Base-by-base conservation (phyloP, 2,888 invertebrate genomes). In the Raillietiella orientalis region DNA sequence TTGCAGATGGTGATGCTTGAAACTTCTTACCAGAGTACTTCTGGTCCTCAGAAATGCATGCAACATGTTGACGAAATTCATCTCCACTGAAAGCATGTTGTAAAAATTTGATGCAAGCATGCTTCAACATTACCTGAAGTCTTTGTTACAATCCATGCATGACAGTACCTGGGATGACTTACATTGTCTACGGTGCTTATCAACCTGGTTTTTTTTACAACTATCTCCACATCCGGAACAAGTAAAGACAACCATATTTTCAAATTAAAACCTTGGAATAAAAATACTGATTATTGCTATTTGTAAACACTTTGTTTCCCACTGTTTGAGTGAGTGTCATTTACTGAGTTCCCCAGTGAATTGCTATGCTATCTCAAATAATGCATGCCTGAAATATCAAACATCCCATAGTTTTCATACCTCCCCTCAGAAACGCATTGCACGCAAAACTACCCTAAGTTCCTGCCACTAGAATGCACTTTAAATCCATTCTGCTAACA, bases 121-220 rank as follows among this genome's bases (percentile, higher is more conserved):
- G 6, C 12, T 19, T 26, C n/a, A 16, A 25, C 23, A 55, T 57
- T 47, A 67, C 67, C 53, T 46, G 47, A 74, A 90, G 46, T 79
- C 79, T 46, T 75, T 74, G 26, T 67, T 62, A 44, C 87, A 90
- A 43, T 90, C 90, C 45, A 87, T 69, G 46, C 90, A 90, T 2
- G 79, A 71, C 23, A 84, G 49, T 36, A 60, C 62, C 33, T 64
- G 58, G 25, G 53, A 53, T 9, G 53, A 53, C 27, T 66, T 58
- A 41, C 79, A 82, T 41, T 58, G 56, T 26, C 56, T 58, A 28
- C 58, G 54, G 47, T 87, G 87, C 40, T 75, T 77, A 35, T 74
- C 75, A 1, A 84, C 82, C 43, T 69, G 64, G 14, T 72, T 69
- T 42, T 90, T 90, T 43, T 82, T 77, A 17, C 84, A 48, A 20